A percentile compares a stretch with the other conserved stretches of the same genome.
Conservation (phyloP, 2,797 vertebrate species). For the Xerus rutilus region DNA sequence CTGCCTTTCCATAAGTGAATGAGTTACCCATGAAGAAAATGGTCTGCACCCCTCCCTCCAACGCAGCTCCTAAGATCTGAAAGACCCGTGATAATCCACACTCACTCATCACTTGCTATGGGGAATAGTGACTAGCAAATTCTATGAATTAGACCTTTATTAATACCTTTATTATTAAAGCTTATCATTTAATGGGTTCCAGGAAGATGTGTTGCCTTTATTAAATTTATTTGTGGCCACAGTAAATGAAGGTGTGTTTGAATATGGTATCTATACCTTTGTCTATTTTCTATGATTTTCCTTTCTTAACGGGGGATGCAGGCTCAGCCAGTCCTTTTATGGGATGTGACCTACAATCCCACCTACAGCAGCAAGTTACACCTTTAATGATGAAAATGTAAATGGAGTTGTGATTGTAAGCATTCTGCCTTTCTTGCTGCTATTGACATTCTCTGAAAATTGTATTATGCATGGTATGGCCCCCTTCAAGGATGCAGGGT, state of each 20-base stretch:
- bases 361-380: background rate
- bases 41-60: background rate
- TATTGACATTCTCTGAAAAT: background rate
- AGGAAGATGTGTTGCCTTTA: constrained; percentile 57
- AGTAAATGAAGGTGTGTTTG: constrained; percentile 42
- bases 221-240: constrained; percentile 31
- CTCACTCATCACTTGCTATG: background rate
- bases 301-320: background rate
- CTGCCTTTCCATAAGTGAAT: constrained; percentile 29
- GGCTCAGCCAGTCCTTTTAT: constrained; percentile 7
- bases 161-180: constrained; percentile 38
- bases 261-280: constrained; percentile 18
- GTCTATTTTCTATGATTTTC: constrained; percentile 13
- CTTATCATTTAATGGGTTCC: background rate
- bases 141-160: background rate
- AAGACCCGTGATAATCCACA: background rate
- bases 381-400: constrained; percentile 7
- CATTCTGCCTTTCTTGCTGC: background rate
- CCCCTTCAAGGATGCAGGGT: background rate
- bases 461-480: background rate
- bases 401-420: background rate
- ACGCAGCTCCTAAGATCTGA: background rate
- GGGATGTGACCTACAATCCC: background rate
- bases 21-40: constrained; percentile 16
- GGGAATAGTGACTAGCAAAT: constrained; percentile 2